A percentile compares a stretch with the other conserved stretches of the same genome.
Evolutionary conservation across 2,113 vertebrate species (phyloP).

Genomic region (Blennius ocellaris): DNA sequence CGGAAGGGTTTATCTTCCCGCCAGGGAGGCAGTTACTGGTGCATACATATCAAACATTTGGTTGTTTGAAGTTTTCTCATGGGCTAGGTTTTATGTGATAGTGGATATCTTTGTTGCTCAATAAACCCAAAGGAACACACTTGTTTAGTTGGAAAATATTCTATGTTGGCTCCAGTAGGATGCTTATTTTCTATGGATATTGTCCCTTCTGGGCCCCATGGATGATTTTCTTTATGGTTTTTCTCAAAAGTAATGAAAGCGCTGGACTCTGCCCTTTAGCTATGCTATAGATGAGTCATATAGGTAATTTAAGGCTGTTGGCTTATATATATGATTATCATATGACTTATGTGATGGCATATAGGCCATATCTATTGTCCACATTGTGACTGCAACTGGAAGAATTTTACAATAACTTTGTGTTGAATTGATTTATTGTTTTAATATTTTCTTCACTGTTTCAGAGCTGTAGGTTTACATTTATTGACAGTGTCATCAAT

Average conservation of each 20-base stretch:
- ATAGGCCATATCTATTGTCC: neutral
- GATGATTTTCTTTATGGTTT: constrained; percentile 41
- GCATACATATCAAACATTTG: constrained; percentile 36
- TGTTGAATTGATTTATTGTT: neutral
- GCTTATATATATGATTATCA: too few species aligned
- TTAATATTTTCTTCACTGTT: neutral
- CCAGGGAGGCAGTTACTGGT: constrained; percentile 61
- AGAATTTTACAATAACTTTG: neutral
- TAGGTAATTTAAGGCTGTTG: neutral
- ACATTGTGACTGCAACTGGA: neutral
- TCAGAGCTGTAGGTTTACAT: neutral
- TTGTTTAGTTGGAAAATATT: constrained; percentile 52
- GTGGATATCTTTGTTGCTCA: constrained; percentile 45
- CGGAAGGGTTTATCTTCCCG: constrained; percentile 68
- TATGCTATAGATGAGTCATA: neutral
- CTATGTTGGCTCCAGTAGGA: constrained; percentile 31
- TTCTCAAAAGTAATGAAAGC: constrained; percentile 34
- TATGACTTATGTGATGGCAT: too few species aligned
- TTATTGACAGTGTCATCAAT: neutral
- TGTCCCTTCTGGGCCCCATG: constrained; percentile 14
- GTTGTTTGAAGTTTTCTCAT: constrained; percentile 64
- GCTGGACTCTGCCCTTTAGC: constrained; percentile 18
- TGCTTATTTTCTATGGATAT: constrained; percentile 41
- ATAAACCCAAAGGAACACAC: constrained; percentile 27
- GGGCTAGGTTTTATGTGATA: constrained; percentile 46